Conservation (phyloP, 2,888 invertebrate genomes). For the Drosophila paucipuncta region DNA sequence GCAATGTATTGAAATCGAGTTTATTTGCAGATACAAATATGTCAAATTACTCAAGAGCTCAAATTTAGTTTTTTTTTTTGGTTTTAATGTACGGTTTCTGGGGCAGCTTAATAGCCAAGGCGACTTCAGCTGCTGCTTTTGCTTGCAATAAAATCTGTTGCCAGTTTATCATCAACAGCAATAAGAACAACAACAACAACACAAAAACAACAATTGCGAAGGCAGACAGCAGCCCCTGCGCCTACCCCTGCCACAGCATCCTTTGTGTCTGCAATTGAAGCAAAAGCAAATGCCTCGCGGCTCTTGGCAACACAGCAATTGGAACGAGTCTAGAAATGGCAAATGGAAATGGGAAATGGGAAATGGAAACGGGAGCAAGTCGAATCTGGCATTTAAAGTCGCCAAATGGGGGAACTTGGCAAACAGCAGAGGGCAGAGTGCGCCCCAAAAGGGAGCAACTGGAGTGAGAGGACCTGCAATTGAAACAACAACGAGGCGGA, state of each 20-base stretch:
- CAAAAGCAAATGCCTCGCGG: slow-evolving; percentile 59
- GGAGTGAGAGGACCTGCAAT: slow-evolving; percentile 41
- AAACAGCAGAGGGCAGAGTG: slow-evolving; percentile 43
- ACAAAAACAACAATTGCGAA: slow-evolving; percentile 29
- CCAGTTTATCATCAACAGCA: slow-evolving; percentile 55
- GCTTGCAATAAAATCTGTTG: slow-evolving; percentile 40
- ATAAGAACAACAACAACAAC: slow-evolving; percentile 27
- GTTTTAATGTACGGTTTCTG: slow-evolving; percentile 33
- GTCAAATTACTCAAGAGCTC: slow-evolving; percentile 48
- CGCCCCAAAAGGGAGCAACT: slow-evolving; percentile 18
- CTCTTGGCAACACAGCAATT: slow-evolving; percentile 54
- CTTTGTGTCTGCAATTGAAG: slow-evolving; percentile 62
- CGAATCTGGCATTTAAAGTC: slow-evolving; percentile 55
- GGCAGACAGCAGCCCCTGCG: not conserved
- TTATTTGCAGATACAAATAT: slow-evolving; percentile 26
- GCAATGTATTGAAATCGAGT: slow-evolving; percentile 39
- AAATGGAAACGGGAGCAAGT: slow-evolving; percentile 19
- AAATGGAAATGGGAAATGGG: slow-evolving; percentile 28
- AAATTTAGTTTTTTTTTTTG: slow-evolving; percentile 1
- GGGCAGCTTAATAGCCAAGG: slow-evolving; percentile 63
- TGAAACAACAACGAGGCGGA: slow-evolving; percentile 60
- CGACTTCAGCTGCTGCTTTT: slow-evolving; percentile 21
- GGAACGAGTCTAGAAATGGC: slow-evolving; percentile 52
- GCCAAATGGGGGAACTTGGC: slow-evolving; percentile 27
- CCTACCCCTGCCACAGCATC: not conserved